A percentile compares a stretch with the other conserved stretches of the same genome.
phyloP scores from a whole-genome alignment of 2,888 invertebrate species.

The Aphodius granarius region DNA sequence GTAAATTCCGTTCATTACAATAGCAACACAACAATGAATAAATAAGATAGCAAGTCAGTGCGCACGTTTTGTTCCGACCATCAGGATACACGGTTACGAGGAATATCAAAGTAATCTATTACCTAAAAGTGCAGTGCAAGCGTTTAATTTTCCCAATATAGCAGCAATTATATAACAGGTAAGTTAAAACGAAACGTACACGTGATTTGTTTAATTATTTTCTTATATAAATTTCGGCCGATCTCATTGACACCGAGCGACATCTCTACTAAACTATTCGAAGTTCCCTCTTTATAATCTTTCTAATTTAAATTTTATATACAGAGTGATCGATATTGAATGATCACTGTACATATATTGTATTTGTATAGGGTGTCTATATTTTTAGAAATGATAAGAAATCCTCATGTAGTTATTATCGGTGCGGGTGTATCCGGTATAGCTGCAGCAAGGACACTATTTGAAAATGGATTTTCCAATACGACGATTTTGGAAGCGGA shows the following conservation, averaged over 20 bases:
- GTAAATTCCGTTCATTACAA: neutral
- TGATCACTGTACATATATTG: too few species aligned
- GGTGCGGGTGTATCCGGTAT: slow-evolving; percentile 63
- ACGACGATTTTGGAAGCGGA: slow-evolving; percentile 55
- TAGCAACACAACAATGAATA: neutral
- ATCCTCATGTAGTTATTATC: slow-evolving; percentile 55
- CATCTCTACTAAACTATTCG: neutral
- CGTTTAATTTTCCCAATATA: neutral
- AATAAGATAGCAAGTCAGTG: neutral
- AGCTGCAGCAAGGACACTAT: slow-evolving; percentile 56
- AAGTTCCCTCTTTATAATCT: too few species aligned
- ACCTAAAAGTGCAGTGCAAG: neutral
- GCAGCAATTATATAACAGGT: neutral
- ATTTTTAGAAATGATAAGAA: slow-evolving; percentile 26
- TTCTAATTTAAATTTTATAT: neutral
- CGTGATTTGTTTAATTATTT: neutral
- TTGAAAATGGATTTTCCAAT: slow-evolving; percentile 55
- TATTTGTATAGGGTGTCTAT: too few species aligned
- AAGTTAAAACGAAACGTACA: neutral
- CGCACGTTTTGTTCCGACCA: neutral
- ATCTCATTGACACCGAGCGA: neutral
- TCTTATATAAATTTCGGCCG: neutral
- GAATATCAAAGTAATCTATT: neutral
- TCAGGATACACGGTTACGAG: neutral
- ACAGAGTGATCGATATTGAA: too few species aligned